Evolutionary conservation across 2,888 invertebrate species (phyloP), one percentile per base, ranked within the genome.

Genomic region (Ryuthela nishihirai): DNA sequence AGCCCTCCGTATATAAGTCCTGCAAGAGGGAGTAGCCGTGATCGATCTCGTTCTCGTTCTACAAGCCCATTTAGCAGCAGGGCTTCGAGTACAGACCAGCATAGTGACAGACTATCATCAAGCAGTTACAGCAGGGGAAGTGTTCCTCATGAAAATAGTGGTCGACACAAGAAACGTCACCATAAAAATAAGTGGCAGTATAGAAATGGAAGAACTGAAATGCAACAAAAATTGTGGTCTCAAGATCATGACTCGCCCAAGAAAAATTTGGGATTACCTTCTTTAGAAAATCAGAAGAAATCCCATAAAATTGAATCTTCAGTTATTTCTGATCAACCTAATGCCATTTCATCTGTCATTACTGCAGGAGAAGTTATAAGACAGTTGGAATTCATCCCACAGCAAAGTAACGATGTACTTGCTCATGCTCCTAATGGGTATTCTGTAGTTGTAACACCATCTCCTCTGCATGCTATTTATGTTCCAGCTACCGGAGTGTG

Each of bases 361-460:
- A 32, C 36, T 40, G 40, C 32, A 20, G 44, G 48, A 21, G 59
- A 59, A 9, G 39, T 53, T 9, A 59, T 53, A 26, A 32, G 47
- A 12, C 59, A 59, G 32, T 44, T 59, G 29, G 58, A 58, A 34
- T 58, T 47, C 34, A 53, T 59, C 47, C 43, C 43, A 32, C 59
- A 59, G 23, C 53, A 52, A 39, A 52, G 53, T 25, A 59, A 59
- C 29, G 59, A 59, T 53, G 59, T 59, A 12, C 43, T 59, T 21
- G 59, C 59, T 23, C 59, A 59, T 59, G 59, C 59, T 29, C 59
- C 59, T 17, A 59, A 59, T 47, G 59, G 59, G 3, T 59, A 59
- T 40, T 59, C 59, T 24, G 59, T 59, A 45, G 59, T 59, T 5
- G 47, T 59, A 48, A 59, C 59, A 29, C 59, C 60, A 18, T 60